Base-by-base conservation (phyloP, 2,888 invertebrate species). In the Thyatira batis region DNA sequence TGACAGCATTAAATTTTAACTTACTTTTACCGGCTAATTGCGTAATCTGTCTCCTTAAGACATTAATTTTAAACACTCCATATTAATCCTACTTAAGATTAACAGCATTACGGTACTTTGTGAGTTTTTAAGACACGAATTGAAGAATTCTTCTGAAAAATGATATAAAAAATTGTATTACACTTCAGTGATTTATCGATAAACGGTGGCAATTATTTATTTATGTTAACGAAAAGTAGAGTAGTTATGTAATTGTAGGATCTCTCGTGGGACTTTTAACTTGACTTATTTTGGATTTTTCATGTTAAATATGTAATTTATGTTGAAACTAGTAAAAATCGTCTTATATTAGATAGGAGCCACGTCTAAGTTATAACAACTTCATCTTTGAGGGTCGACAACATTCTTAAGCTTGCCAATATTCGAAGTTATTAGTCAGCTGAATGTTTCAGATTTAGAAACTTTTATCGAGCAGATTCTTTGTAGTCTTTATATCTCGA, bases 11-110 rank as follows among this genome's bases (percentile, higher is more conserved):
- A 39, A 39, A 39, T 33, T 39, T 39, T 39, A 39, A 30, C 43
- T 20, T 44, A 56, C 51, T 53, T 53, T 53, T 56, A 57, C 51
- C 25, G 20, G 23, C 23, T 45, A 44, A 53, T 57, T 49, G 30
- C 49, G 20, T 27, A 53, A 53, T 51, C 50, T 46, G 54, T 54
- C 54, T 46, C 49, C 27, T 39, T 49, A 20, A 13, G 50, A 23
- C 27, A 48, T 50, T 44, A 54, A 50, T 46, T 21, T 50, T 50
- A 13, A 43, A n/a, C 33, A 49, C 30, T 44, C 17, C 46, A 43
- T 44, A 53, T 57, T 57, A 53, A 48, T 52, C 25, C 17, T n/a
- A 25, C 25, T 46, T 48, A 39, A 20, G 46, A 33, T 52, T 52
- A 33, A 52, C 13, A 28, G 46, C 23, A 23, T 46, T 21, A 23